Percentiles rank a stretch among this genome's conserved stretches.
Evolutionary conservation across 1,140 invertebrate genomes (phyloP).

Genomic region (Drosophila tsacasi): DNA sequence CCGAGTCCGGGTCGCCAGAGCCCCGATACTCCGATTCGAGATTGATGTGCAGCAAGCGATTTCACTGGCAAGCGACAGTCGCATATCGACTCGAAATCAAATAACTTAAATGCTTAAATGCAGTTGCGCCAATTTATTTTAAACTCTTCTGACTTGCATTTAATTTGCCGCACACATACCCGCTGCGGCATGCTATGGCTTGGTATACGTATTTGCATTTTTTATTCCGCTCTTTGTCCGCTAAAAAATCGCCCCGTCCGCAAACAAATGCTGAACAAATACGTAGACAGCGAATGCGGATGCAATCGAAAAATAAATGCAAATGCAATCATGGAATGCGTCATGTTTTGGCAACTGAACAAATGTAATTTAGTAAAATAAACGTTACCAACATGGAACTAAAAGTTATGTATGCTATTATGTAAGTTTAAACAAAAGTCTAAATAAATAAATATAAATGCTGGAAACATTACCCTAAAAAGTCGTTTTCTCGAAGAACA

Average conservation of each 20-base stretch:
- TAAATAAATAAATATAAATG: conserved; percentile 61
- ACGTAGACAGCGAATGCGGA: conserved; percentile 24
- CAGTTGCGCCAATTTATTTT: conserved; percentile 50
- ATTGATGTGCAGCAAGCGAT: conserved; percentile 75
- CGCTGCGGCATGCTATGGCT: not conserved
- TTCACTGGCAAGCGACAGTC: conserved; percentile 17
- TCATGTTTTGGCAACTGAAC: conserved; percentile 73
- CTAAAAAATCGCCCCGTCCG: conserved; percentile 22
- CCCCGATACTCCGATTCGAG: conserved; percentile 48
- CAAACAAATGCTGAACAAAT: conserved; percentile 48
- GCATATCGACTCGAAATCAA: conserved; percentile 32
- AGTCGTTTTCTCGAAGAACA: not conserved
- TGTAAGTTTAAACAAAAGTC: conserved; percentile 69
- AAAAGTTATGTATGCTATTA: conserved; percentile 76
- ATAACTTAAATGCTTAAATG: conserved; percentile 46
- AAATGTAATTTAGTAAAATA: conserved; percentile 83
- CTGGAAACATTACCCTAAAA: not conserved
- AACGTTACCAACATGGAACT: conserved; percentile 68
- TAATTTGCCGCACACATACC: conserved; percentile 39
- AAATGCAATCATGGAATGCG: conserved; percentile 65
- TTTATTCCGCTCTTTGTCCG: conserved; percentile 17
- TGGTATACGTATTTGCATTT: conserved; percentile 21
- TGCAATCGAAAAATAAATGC: conserved; percentile 57
- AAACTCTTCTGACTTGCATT: conserved; percentile 56
- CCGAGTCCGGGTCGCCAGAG: conserved; percentile 1